These are phyloP conservation scores for Nomada fabriciana DNA, from an alignment of 2,888 invertebrate species.

Conservation along the genomic window DNA sequence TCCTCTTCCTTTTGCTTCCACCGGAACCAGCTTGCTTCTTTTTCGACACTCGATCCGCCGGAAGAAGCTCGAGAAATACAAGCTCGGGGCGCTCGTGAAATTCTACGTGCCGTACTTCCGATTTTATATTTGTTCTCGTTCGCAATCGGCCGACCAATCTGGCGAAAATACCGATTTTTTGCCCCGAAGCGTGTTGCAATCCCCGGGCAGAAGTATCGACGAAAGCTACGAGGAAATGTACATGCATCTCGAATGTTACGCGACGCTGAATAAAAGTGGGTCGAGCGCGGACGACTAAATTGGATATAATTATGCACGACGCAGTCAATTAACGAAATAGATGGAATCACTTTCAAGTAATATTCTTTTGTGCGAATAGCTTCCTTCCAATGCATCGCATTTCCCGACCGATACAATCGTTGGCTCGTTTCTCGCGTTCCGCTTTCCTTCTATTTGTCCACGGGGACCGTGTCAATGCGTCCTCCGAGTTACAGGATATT, in stretches of 20 bases:
- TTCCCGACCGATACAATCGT: constrained; percentile 8
- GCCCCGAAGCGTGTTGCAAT: neutral
- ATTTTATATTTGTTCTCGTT: neutral
- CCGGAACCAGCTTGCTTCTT: constrained; percentile 28
- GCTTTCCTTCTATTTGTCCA: constrained; percentile 27
- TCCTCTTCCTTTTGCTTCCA: neutral
- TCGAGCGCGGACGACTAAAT: constrained; percentile 2
- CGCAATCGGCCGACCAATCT: neutral
- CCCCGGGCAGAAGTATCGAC: neutral
- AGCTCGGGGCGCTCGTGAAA: neutral
- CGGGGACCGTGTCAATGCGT: constrained; percentile 15
- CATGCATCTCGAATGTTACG: neutral
- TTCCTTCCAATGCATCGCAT: constrained; percentile 34
- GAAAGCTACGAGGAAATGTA: no score
- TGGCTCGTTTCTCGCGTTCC: constrained; percentile 39
- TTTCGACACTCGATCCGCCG: constrained; percentile 21
- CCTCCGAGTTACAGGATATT: constrained; percentile 15
- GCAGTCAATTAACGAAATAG: neutral
- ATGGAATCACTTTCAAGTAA: neutral
- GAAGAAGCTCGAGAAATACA: neutral
- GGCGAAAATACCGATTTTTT: neutral
- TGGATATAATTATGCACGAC: constrained; percentile 19
- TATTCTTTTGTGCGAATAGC: neutral
- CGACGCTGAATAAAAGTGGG: neutral
- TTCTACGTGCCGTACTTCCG: neutral